Evolutionary conservation across 2,888 invertebrate genomes (phyloP), one percentile per base, ranked within the genome.

Genomic region (Agrochola lychnidis): DNA sequence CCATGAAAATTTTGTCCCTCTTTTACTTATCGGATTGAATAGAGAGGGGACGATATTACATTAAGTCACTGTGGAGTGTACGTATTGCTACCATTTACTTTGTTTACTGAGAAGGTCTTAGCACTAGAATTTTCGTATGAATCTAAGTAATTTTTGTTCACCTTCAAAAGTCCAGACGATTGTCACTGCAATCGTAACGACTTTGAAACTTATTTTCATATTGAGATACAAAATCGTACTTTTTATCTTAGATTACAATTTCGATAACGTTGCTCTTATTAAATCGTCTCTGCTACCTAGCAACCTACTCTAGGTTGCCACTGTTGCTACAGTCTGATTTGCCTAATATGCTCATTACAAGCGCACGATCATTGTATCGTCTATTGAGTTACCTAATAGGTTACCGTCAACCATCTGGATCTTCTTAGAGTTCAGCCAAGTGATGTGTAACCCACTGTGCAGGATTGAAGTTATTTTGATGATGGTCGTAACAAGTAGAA

Each of bases 81-180:
- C 90, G 90, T 93, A 93, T 93, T 92, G 92, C 92, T 92, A 92
- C 91, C 90, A 92, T 94, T 94, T 93, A 94, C 93, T 94, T 93
- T 94, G 92, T 94, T 94, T 93, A 92, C 91, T 86, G 89, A 88
- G 90, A 91, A 92, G 88, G 91, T 92, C 90, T 92, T 90, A 91
- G 88, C 82, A 90, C 90, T 91, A 90, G 90, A 92, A 92, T 92
- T 94, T 93, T 94, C 91, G 89, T 89, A 92, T 92, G 91, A 92
- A 93, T 92, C 90, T 90, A 90, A 89, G 89, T 87, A 90, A 91
- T 90, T 92, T 94, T 92, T 92, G 91, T 92, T 94, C 93, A 94
- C 94, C 94, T 94, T 94, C 94, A 94, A 88, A 87, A 91, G 93
- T 93, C 94, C 93, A 94, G 94, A 94, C 94, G 93, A 93, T 92